Evolutionary conservation across 2,113 vertebrate genomes (phyloP), one percentile per base, ranked within the genome.

Genomic region (Odontophorus gujanensis): DNA sequence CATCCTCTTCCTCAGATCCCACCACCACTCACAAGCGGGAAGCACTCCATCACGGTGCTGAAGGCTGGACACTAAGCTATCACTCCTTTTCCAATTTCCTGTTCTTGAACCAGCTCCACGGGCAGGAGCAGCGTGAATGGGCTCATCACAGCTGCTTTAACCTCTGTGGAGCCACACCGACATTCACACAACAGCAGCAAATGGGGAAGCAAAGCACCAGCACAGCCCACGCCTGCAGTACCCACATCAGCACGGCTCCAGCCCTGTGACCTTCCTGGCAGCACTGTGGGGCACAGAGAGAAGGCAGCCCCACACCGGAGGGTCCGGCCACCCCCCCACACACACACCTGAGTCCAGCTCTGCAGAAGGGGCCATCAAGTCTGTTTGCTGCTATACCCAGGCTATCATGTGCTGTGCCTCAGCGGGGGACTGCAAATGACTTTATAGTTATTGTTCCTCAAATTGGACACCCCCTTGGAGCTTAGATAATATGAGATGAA

Each of bases 371-470:
- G 75, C 22, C 66, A 72, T 77, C 89, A 1, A 65, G 79, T 57
- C 96, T 80, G 90, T 75, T 84, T 69, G 75, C 77, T 50, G 50
- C 89, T 80, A 61, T 87, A 88, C 85, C 62, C 68, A 93, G 90
- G 72, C 91, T 77, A 82, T 92, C 62, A 59, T 90, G 88, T 68
- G 48, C 94, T 83, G 91, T 10, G 90, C 13, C 96, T 0, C 96
- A 87, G 97, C 87, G 1, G 97, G 96, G 71, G 83, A 84, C 91
- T 32, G 88, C 40, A 96, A 96, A 97, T 95, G 96, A 96, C 96
- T 97, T 97, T 92, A 95, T 87, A 96, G 90, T 89, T 94, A 93
- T 90, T 94, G 96, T 95, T 96, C 93, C 95, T 97, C 92, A 96
- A 96, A 97, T 85, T 95, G 96, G 96, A 97, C 88, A 81, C 92